phyloP scores from a whole-genome alignment of 1,140 invertebrate species.

The Homarus americanus region DNA sequence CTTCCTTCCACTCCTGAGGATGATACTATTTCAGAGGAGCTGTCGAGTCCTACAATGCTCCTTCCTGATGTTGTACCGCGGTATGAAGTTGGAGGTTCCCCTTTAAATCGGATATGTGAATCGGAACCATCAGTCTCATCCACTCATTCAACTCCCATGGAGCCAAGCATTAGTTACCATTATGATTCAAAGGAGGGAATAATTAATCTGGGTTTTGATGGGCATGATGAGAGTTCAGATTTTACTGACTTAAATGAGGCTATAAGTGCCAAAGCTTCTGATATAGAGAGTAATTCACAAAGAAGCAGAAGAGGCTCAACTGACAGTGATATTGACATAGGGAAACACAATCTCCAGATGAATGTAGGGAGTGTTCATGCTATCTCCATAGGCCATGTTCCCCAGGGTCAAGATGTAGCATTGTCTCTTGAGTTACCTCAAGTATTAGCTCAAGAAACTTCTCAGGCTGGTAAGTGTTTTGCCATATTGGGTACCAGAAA shows the following conservation, averaged over 20 bases:
- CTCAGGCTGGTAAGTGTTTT: slow-evolving; percentile 9
- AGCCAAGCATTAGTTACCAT: slow-evolving; percentile 10
- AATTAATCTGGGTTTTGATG: slow-evolving; percentile 73
- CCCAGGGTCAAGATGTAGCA: slow-evolving; percentile 58
- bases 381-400: slow-evolving; percentile 66
- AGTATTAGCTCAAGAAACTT: background rate
- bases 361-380: slow-evolving; percentile 52
- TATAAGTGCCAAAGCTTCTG: background rate
- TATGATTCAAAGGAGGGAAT: slow-evolving; percentile 59
- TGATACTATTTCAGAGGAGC: slow-evolving; percentile 21
- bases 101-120: slow-evolving; percentile 37
- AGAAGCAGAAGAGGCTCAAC: slow-evolving; percentile 38
- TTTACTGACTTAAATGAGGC: slow-evolving; percentile 47
- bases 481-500: background rate
- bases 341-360: slow-evolving; percentile 58
- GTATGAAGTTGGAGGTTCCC: slow-evolving; percentile 14
- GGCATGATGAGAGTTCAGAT: slow-evolving; percentile 73
- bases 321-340: slow-evolving; percentile 56
- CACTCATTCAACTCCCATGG: background rate
- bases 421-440: slow-evolving; percentile 60
- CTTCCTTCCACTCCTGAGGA: slow-evolving; percentile 56
- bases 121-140: background rate
- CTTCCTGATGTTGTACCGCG: slow-evolving; percentile 63
- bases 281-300: slow-evolving; percentile 18
- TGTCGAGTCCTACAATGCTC: slow-evolving; percentile 5